Conservation (phyloP, 1,140 invertebrate species). For the Saccostrea glomerata region DNA sequence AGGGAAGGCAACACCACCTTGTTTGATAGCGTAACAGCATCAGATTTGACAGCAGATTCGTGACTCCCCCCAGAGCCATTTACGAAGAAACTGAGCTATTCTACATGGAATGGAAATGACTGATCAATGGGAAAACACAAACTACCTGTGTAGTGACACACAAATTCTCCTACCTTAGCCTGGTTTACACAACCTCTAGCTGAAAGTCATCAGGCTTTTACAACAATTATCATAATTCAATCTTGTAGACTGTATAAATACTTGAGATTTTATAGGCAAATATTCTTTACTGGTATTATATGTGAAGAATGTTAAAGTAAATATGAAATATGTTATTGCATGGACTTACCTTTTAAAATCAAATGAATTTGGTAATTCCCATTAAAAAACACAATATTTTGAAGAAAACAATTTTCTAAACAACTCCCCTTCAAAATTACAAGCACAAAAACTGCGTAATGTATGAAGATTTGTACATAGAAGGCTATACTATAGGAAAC, state of each 20-base stretch:
- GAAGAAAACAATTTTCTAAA: background rate
- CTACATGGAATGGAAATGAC: slow-evolving; percentile 25
- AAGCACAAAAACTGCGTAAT: background rate
- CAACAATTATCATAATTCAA: slow-evolving; percentile 37
- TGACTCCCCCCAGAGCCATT: slow-evolving; percentile 5
- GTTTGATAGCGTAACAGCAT: slow-evolving; percentile 13
- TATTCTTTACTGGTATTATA: background rate
- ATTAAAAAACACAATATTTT: slow-evolving; percentile 21
- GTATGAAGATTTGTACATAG: slow-evolving; percentile 4
- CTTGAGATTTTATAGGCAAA: background rate
- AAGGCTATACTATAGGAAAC: background rate
- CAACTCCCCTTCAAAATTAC: background rate
- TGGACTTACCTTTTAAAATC: background rate
- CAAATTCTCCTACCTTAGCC: background rate
- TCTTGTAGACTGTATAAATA: slow-evolving; percentile 6
- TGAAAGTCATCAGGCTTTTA: slow-evolving; percentile 28
- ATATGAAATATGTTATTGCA: background rate
- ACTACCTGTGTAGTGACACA: slow-evolving; percentile 19
- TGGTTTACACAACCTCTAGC: slow-evolving; percentile 12
- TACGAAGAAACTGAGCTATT: slow-evolving; percentile 16
- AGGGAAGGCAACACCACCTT: background rate
- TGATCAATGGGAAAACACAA: background rate
- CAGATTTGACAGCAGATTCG: background rate
- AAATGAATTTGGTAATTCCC: background rate
- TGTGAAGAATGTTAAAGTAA: background rate